Evolutionary conservation across 2,797 vertebrate species (phyloP), one percentile per base, ranked within the genome.

Genomic region (Picus viridis): DNA sequence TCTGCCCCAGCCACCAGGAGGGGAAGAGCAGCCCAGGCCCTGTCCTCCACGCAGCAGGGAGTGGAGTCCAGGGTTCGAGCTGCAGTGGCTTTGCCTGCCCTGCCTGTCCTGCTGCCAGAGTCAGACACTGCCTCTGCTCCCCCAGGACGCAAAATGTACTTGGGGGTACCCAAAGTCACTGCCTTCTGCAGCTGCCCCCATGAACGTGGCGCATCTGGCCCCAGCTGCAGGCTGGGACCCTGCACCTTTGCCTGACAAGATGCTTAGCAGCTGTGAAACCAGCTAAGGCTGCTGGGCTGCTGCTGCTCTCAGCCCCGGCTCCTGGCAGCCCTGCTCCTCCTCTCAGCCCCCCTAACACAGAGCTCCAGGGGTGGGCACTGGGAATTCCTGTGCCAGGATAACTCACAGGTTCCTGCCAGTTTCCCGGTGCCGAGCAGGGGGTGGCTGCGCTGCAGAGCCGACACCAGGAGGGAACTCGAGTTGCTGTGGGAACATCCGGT

Each of bases 261-360:
- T 4, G 10, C 27, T n/a, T 10, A 12, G 23, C 16, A 14, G 29
- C 51, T 64, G 2, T 16, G 1, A 1, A 3, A 5, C 32, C 6
- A 54, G 17, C 9, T 13, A 54, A 70, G 20, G 19, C 56, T 22
- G 45, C n/a, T 6, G 15, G 19, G 27, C 23, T 3, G 3, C 53
- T 16, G 41, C 41, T 43, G 15, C 41, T 41, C 41, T 41, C 41
- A 41, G 13, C 41, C 41, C 41, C 36, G 9, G 36, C 36, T 36
- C 36, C 36, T 36, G 36, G 36, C 36, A 41, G 41, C 41, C 41
- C 41, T 41, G 41, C 41, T 39, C 39, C 39, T 39, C 36, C 36
- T 39, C 6, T 10, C 41, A 41, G 14, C 41, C 41, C 41, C 49
- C 49, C 49, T 13, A 51, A 51, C 49, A 24, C 49, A 24, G 49